phyloP scores from a whole-genome alignment of 2,797 vertebrate species.

The Epinephelus coioides region DNA sequence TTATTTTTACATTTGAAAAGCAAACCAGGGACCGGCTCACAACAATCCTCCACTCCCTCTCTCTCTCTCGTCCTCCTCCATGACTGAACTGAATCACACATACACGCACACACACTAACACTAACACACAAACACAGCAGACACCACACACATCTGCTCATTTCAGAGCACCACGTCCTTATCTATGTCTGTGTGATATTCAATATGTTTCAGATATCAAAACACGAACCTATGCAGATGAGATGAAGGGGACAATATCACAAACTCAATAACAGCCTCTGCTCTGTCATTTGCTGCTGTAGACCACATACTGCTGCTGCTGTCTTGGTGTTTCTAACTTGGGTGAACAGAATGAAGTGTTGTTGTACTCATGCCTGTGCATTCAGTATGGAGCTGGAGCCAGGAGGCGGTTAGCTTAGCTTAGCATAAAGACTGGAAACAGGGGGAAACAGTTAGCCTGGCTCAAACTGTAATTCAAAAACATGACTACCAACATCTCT shows the following conservation, averaged over 20 bases:
- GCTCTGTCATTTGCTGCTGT: conserved; percentile 38
- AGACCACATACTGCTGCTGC: conserved; percentile 10
- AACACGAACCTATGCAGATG: conserved; percentile 79
- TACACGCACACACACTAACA: conserved; percentile 10
- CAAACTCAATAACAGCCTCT: conserved; percentile 61
- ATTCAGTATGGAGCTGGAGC: too few species aligned
- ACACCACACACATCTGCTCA: conserved; percentile 56
- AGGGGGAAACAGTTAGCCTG: neutral
- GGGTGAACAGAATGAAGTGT: conserved; percentile 7
- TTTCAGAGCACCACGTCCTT: conserved; percentile 72
- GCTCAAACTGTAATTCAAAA: neutral
- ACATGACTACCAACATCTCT: neutral
- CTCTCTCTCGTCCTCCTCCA: conserved; percentile 39
- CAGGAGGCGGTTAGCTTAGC: neutral
- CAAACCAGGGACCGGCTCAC: conserved; percentile 64
- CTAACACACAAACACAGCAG: conserved; percentile 42
- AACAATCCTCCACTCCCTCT: conserved; percentile 69
- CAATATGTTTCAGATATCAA: conserved; percentile 79
- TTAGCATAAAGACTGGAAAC: neutral
- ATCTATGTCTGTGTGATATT: conserved; percentile 78
- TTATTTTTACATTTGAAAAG: conserved; percentile 85
- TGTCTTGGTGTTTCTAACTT: conserved; percentile 7
- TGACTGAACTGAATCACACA: conserved; percentile 50
- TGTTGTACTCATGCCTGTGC: too few species aligned
- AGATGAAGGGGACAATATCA: conserved; percentile 71